A percentile compares a stretch with the other conserved stretches of the same genome.
Conservation (phyloP, 2,113 vertebrate genomes). For the Deroptyus accipitrinus region DNA sequence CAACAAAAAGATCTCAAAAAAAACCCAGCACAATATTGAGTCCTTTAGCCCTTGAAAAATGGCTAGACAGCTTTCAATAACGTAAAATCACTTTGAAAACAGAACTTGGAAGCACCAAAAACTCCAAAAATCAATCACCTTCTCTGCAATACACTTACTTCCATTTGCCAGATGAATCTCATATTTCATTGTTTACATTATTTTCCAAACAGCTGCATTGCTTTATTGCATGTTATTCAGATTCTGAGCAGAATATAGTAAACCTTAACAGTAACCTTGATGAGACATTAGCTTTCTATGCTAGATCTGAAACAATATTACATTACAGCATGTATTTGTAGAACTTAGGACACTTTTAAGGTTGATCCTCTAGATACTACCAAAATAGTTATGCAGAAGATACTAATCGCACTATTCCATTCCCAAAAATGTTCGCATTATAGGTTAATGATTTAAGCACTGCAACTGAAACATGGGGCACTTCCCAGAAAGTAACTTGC, state of each 20-base stretch:
- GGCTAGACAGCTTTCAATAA: background rate
- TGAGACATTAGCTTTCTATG: background rate
- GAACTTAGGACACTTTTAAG: background rate
- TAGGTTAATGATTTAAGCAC: background rate
- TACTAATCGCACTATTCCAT: accelerated
- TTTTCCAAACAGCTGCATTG: background rate
- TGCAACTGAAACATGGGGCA: background rate
- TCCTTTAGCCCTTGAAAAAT: background rate
- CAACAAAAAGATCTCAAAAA: background rate
- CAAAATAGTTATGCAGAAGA: background rate
- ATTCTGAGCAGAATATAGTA: background rate
- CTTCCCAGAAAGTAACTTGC: background rate
- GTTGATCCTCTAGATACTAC: background rate
- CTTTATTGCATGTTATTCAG: background rate
- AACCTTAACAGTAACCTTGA: background rate
- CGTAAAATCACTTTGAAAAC: background rate
- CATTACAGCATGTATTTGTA: background rate
- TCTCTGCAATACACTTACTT: background rate
- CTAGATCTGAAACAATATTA: background rate
- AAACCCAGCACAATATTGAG: background rate
- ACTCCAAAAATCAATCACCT: background rate
- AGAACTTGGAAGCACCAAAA: background rate
- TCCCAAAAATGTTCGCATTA: accelerated
- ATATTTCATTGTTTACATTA: background rate
- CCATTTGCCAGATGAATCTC: background rate